Conservation (phyloP, 1,140 invertebrate genomes). For the Lerema accius region DNA sequence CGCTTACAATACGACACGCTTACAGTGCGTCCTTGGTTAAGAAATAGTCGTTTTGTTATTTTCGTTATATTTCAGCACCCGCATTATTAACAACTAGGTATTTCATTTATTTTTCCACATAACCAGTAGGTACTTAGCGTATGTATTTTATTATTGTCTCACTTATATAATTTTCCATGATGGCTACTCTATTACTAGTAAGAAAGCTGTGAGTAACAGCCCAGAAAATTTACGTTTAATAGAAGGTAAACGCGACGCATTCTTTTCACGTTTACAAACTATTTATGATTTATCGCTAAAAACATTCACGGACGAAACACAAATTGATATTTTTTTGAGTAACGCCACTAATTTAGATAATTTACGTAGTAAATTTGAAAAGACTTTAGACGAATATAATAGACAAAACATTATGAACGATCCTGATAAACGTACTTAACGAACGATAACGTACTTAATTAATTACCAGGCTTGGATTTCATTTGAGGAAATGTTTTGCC, state of each 20-base stretch:
- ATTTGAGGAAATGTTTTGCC: slow-evolving; percentile 26
- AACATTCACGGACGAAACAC: slow-evolving; percentile 1
- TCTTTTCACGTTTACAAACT: slow-evolving; percentile 1
- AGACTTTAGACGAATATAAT: slow-evolving; percentile 14
- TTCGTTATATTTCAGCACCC: neutral
- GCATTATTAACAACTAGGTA: neutral
- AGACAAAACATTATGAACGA: slow-evolving; percentile 1
- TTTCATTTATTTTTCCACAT: neutral
- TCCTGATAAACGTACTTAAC: too few species aligned
- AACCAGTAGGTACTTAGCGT: neutral
- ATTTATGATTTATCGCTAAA: neutral
- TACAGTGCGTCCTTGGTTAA: neutral
- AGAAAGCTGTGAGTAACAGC: neutral
- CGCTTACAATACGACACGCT: neutral
- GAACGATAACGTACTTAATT: too few species aligned
- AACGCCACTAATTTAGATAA: slow-evolving; percentile 21
- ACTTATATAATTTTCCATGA: neutral
- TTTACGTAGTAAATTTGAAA: slow-evolving; percentile 17
- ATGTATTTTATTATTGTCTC: neutral
- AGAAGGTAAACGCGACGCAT: neutral
- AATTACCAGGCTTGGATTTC: slow-evolving; percentile 13
- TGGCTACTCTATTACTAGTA: too few species aligned
- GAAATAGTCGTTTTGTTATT: neutral
- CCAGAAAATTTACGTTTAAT: neutral
- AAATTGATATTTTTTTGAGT: slow-evolving; percentile 5